Conservation (phyloP, 2,113 vertebrate genomes). For the Leptobrachium ailaonicum region DNA sequence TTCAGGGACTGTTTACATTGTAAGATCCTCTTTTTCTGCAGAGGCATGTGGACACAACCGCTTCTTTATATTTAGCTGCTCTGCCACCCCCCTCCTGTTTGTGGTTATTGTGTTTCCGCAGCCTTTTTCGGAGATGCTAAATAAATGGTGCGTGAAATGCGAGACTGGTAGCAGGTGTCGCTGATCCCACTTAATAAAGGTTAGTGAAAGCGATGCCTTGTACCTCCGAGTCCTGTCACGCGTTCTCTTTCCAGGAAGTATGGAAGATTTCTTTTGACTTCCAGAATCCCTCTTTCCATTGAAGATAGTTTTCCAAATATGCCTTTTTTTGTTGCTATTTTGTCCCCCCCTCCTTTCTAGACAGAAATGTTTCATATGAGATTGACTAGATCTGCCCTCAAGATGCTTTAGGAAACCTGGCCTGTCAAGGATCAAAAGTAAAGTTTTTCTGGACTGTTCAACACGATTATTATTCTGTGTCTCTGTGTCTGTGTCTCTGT, state of each 20-base stretch:
- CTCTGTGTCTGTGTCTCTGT: too few species aligned
- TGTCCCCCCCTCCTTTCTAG: too few species aligned
- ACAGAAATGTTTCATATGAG: too few species aligned
- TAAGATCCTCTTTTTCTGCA: not conserved
- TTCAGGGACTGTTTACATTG: not conserved
- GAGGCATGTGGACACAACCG: not conserved
- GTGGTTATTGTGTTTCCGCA: slow-evolving; percentile 11
- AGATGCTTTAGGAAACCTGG: too few species aligned
- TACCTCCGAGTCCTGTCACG: slow-evolving; percentile 11
- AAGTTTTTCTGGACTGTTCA: too few species aligned
- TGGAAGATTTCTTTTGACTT: not conserved
- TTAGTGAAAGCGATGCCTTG: slow-evolving; percentile 1
- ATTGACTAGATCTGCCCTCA: too few species aligned
- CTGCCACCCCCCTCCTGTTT: slow-evolving; percentile 9
- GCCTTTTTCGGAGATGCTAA: not conserved
- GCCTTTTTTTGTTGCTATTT: too few species aligned
- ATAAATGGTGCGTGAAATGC: not conserved
- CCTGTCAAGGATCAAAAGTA: too few species aligned
- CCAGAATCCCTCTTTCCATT: too few species aligned
- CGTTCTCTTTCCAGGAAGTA: slow-evolving; percentile 21
- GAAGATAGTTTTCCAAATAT: too few species aligned
- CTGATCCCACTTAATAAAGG: slow-evolving; percentile 1
- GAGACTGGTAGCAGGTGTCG: slow-evolving; percentile 32
- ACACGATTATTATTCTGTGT: too few species aligned
- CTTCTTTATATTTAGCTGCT: not conserved